Conservation (phyloP, 2,113 vertebrate species). For the Zapus hudsonius region DNA sequence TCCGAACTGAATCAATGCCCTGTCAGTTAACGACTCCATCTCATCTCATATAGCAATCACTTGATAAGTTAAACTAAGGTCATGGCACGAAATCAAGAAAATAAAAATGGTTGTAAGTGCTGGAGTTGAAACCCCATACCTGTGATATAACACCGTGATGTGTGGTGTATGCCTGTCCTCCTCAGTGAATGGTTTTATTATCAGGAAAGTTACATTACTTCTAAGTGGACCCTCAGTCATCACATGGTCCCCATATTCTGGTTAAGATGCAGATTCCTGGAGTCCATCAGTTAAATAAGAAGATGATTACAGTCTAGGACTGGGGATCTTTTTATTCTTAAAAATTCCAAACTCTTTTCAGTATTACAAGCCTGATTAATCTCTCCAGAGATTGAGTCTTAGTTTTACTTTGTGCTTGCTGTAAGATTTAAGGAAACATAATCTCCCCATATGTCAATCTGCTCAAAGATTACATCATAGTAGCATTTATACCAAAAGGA, state of each 20-base stretch:
- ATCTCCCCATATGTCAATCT: background rate
- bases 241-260: background rate
- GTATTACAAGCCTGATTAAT: background rate
- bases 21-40: background rate
- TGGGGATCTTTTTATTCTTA: background rate
- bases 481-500: background rate
- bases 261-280: background rate
- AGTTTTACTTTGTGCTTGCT: background rate
- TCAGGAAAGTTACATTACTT: background rate
- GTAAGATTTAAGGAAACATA: background rate
- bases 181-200: background rate
- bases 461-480: background rate
- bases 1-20: no score
- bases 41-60: background rate
- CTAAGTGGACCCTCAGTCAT: background rate
- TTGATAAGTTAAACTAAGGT: background rate
- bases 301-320: background rate
- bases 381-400: background rate
- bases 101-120: background rate
- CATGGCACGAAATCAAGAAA: conserved; percentile 15
- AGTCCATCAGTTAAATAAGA: background rate
- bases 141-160: background rate
- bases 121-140: background rate
- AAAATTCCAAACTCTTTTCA: background rate
- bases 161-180: background rate